Percentiles rank a stretch among this genome's conserved stretches.
Evolutionary conservation across 2,888 invertebrate genomes (phyloP).

Genomic region (Lasius fuliginosus): DNA sequence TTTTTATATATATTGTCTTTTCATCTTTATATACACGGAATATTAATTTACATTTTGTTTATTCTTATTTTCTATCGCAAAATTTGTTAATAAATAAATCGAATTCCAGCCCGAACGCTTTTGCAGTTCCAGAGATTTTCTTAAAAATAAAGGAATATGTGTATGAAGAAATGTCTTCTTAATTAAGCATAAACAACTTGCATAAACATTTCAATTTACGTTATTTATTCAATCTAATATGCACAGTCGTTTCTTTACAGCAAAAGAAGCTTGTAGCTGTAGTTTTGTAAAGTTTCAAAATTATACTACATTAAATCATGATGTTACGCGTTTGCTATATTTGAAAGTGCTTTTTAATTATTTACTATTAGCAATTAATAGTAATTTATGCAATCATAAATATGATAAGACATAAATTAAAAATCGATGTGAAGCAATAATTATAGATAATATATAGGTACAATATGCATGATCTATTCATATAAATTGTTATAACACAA

Average conservation of each 20-base stretch:
- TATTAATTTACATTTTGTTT: conserved; percentile 6
- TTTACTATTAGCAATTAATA: conserved; percentile 31
- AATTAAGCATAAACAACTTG: conserved; percentile 19
- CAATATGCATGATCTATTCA: conserved; percentile 15
- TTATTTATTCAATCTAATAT: conserved; percentile 55
- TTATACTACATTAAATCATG: conserved; percentile 62
- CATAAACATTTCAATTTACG: conserved; percentile 63
- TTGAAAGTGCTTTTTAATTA: conserved; percentile 28
- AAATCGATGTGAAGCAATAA: conserved; percentile 29
- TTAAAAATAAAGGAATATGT: conserved; percentile 13
- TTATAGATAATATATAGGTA: conserved; percentile 18
- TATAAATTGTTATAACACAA: conserved; percentile 28
- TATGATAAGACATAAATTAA: conserved; percentile 9
- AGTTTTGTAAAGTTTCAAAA: conserved; percentile 54
- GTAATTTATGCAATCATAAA: not conserved
- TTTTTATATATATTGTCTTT: not conserved
- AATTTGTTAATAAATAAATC: not conserved
- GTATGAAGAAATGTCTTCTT: conserved; percentile 21
- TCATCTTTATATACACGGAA: not conserved
- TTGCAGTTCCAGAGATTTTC: not conserved
- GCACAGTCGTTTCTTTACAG: conserved; percentile 52
- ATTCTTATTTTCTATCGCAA: not conserved
- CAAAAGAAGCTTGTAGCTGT: conserved; percentile 38
- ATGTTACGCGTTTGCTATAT: conserved; percentile 50
- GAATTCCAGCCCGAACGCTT: not conserved